Conservation (phyloP, 2,888 invertebrate genomes). For the Lucinisca nassula region DNA sequence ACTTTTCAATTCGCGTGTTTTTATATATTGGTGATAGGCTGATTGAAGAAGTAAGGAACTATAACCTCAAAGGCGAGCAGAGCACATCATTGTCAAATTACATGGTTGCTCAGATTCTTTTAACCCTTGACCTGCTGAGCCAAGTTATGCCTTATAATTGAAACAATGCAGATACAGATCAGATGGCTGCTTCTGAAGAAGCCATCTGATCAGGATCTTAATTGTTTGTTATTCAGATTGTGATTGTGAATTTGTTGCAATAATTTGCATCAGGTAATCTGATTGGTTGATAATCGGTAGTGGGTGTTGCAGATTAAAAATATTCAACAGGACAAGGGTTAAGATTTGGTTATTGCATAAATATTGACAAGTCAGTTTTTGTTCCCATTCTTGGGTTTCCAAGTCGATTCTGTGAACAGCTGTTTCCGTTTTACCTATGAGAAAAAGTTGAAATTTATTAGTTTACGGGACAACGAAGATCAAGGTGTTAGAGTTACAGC, state of each 20-base stretch:
- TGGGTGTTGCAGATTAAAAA: too few relatives aligned
- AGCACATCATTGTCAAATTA: background rate
- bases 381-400: constrained; percentile 36
- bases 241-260: too few relatives aligned
- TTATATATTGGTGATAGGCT: constrained; percentile 28
- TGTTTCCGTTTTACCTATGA: constrained; percentile 38
- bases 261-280: too few relatives aligned
- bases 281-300: too few relatives aligned
- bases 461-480: background rate
- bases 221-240: too few relatives aligned
- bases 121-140: too few relatives aligned
- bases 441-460: background rate
- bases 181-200: too few relatives aligned
- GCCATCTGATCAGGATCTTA: too few relatives aligned
- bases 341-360: constrained; percentile 40
- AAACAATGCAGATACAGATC: too few relatives aligned
- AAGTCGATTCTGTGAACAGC: constrained; percentile 35
- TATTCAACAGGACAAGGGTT: too few relatives aligned
- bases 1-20: background rate
- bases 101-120: background rate
- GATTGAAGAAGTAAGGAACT: background rate
- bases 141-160: too few relatives aligned
- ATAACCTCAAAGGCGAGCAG: background rate
- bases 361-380: constrained; percentile 30
- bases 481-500: constrained; percentile 19